Conservation (phyloP, 1,140 invertebrate genomes). For the Drosophila micromelanica region DNA sequence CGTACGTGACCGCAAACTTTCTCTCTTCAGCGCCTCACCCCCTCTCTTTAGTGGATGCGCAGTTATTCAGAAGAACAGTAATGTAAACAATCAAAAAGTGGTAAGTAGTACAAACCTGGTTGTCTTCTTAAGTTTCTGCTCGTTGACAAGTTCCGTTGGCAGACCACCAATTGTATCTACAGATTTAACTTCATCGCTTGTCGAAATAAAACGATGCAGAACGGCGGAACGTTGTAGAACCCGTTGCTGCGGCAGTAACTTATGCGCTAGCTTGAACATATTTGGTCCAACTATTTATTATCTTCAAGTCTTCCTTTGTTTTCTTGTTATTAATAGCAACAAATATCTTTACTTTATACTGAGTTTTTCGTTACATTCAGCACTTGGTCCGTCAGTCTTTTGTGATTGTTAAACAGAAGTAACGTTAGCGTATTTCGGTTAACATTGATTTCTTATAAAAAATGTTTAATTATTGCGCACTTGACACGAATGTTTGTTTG, state of each 20-base stretch:
- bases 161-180: conserved; percentile 73
- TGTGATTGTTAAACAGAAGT: conserved; percentile 6
- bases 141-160: conserved; percentile 67
- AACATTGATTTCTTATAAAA: conserved; percentile 22
- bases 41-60: neutral
- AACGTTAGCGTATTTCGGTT: neutral
- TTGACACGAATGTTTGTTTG: conserved; percentile 24
- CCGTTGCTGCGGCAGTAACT: conserved; percentile 58
- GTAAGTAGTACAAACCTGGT: conserved; percentile 59
- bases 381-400: neutral
- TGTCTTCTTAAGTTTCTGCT: conserved; percentile 75
- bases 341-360: neutral
- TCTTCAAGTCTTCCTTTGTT: conserved; percentile 1
- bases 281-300: conserved; percentile 20
- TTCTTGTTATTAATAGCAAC: neutral
- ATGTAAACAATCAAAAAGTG: conserved; percentile 62
- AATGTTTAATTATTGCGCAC: conserved; percentile 29
- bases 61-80: conserved; percentile 36
- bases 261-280: conserved; percentile 63
- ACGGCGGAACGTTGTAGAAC: conserved; percentile 23
- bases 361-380: neutral
- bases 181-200: conserved; percentile 70
- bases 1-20: conserved; percentile 53
- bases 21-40: conserved; percentile 14
- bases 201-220: conserved; percentile 58